Evolutionary conservation across 2,113 vertebrate species (phyloP), one percentile per base, ranked within the genome.

Genomic region (Oryzias celebensis): DNA sequence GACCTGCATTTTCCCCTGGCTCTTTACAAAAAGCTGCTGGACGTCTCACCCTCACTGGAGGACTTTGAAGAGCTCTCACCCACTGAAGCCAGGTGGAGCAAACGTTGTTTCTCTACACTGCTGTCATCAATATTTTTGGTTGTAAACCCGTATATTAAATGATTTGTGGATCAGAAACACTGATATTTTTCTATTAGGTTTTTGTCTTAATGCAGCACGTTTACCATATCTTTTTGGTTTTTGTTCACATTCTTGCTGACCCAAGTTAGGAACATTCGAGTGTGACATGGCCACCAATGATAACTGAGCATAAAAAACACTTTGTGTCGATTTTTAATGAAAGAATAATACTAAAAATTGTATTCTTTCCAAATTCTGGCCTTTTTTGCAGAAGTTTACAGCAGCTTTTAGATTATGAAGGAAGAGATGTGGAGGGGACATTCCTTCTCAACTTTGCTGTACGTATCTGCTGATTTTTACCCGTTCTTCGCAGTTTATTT

Each of bases 381-480:
- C 1, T 58, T 58, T 14, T 49, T 68, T 68, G 43, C 47, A 99
- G 97, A 91, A 98, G 96, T 90, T 93, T 99, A 58, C 95, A 98
- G 60, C 93, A 98, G 45, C 94, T 98, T 79, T 64, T 99, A 59
- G 96, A 97, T 88, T 95, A 96, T 46, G 91, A 96, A 0, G 94
- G 90, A 4, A 90, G 92, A 49, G 95, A 98, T 31, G 77, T 99
- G 14, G 95, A 99, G 82, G 96, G 98, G 26, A 89, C 84, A 0
- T 99, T 99, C 90, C 96, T 96, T 83, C 94, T 98, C 80, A 98
- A 90, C 85, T 99, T 99, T 84, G 93, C 95, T 55, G 97, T 99
- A 94, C 66, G 4, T 28, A 20, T 48, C 12, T 15, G 20, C n/a
- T 48, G 44, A 48, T 20, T 48, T 48, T 18, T 18, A 13, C 12